Evolutionary conservation across 2,797 vertebrate genomes (phyloP).

Genomic region (Hylomyscus alleni): DNA sequence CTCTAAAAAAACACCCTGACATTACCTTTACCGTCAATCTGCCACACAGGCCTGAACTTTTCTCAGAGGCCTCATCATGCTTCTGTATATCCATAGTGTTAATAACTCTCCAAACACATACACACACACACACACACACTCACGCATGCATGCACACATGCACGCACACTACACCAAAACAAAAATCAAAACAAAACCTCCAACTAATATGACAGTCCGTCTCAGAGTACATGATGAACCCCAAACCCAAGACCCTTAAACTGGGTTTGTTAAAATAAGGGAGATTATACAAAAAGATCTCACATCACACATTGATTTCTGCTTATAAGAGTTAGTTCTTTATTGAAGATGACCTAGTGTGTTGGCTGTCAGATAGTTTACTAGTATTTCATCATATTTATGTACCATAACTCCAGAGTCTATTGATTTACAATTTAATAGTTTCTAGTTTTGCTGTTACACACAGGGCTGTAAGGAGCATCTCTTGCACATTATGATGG

Average conservation of each 20-base stretch:
- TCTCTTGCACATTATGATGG: neutral
- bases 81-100: neutral
- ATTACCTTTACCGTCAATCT: neutral
- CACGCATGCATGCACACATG: too few species aligned
- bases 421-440: slow-evolving; percentile 8
- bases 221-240: neutral
- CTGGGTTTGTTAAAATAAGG: neutral
- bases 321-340: neutral
- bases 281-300: neutral
- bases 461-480: neutral
- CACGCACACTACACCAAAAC: neutral
- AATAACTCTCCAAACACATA: neutral
- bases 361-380: neutral
- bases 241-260: neutral
- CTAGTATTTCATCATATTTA: slow-evolving; percentile 38
- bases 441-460: neutral
- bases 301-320: neutral
- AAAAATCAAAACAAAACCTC: neutral
- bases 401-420: neutral
- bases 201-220: neutral
- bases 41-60: neutral
- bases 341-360: neutral
- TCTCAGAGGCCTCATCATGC: neutral
- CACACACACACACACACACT: too few species aligned
- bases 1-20: fast-evolving